Conservation (phyloP, 2,888 invertebrate species). For the Artemia sinica region DNA sequence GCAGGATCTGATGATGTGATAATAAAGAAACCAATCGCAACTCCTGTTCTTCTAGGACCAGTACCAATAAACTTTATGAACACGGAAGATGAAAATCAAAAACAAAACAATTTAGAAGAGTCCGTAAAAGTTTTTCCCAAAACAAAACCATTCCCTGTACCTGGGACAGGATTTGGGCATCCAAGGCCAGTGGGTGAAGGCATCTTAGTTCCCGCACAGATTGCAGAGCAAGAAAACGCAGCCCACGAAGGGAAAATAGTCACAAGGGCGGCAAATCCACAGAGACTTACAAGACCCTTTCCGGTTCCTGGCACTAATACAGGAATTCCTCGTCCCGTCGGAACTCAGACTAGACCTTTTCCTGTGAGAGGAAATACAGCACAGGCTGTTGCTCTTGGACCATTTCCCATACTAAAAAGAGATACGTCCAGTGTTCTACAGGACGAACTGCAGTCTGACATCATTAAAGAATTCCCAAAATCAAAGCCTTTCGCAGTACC, state of each 20-base stretch:
- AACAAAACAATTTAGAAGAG: not conserved
- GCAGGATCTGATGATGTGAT: not conserved
- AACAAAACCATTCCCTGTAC: constrained; percentile 12
- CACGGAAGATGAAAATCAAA: not conserved
- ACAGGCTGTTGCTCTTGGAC: not conserved
- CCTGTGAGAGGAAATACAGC: too few relatives aligned
- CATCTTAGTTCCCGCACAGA: too few relatives aligned
- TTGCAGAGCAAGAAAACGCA: too few relatives aligned
- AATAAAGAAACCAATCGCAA: not conserved
- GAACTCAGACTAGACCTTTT: too few relatives aligned
- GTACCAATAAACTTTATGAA: not conserved
- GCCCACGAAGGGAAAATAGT: too few relatives aligned
- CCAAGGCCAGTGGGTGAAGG: not conserved
- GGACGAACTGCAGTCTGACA: too few relatives aligned
- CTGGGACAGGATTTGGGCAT: constrained; percentile 9
- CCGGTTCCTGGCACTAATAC: not conserved
- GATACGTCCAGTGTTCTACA: too few relatives aligned
- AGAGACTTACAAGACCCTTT: not conserved
- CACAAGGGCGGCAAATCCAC: too few relatives aligned
- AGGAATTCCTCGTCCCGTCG: not conserved
- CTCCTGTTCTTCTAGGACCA: constrained; percentile 1
- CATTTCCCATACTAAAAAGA: too few relatives aligned
- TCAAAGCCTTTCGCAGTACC: constrained; percentile 11
- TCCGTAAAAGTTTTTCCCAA: not conserved
- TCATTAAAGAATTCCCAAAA: not conserved